Percentiles rank a stretch among this genome's conserved stretches.
Evolutionary conservation across 2,888 invertebrate species (phyloP).

Genomic region (Drosophila sordidula): DNA sequence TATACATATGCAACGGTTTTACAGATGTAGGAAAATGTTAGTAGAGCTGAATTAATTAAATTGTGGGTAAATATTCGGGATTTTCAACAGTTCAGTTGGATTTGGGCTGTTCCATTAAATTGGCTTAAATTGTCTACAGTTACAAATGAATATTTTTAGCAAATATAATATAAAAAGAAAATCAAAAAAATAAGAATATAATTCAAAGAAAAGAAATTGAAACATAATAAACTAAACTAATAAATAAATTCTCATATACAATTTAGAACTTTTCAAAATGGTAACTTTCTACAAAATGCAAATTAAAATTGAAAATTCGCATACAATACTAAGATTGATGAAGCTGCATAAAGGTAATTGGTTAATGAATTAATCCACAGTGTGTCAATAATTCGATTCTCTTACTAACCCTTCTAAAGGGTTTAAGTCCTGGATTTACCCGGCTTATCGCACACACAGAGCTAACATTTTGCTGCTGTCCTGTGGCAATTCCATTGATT

Average conservation of each 20-base stretch:
- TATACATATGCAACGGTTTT: not conserved
- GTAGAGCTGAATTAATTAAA: constrained; percentile 7
- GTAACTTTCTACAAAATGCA: no score
- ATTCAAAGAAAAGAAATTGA: no score
- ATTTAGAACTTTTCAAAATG: no score
- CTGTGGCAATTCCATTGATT: constrained; percentile 44
- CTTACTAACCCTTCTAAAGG: not conserved
- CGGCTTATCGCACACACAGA: constrained; percentile 5
- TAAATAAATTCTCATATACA: no score
- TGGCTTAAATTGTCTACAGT: not conserved
- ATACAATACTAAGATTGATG: no score
- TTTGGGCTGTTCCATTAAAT: not conserved
- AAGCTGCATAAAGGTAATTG: not conserved
- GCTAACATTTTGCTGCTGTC: constrained; percentile 34
- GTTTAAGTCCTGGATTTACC: constrained; percentile 3
- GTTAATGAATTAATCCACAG: not conserved
- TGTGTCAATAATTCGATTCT: not conserved
- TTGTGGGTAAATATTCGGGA: not conserved
- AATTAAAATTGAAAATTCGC: no score
- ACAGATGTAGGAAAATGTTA: constrained; percentile 11
- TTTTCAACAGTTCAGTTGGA: not conserved
- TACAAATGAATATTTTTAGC: no score
- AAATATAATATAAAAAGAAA: no score
- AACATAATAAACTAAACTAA: no score
- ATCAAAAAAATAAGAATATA: no score